Conservation (phyloP, 2,113 vertebrate genomes). For the Scomber colias region DNA sequence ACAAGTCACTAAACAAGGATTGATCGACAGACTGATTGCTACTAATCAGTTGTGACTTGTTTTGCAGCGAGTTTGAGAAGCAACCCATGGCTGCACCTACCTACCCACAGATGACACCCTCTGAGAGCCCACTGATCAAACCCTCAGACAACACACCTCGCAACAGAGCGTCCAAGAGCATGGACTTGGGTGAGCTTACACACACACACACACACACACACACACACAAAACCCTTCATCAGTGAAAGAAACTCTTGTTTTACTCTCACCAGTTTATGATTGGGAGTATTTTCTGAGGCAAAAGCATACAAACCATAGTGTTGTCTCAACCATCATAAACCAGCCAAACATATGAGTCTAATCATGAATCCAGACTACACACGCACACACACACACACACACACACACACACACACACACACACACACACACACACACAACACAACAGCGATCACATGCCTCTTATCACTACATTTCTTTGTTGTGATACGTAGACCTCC, state of each 20-base stretch:
- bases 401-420: slow-evolving; percentile 9
- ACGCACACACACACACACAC: slow-evolving; percentile 34
- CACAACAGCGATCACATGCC: slow-evolving; percentile 49
- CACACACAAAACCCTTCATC: not conserved
- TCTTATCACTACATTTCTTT: slow-evolving; percentile 70
- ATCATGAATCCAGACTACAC: slow-evolving; percentile 22
- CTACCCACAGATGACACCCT: slow-evolving; percentile 36
- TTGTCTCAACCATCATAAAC: slow-evolving; percentile 27
- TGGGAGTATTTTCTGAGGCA: not conserved
- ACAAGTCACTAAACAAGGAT: not conserved
- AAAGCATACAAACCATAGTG: not conserved
- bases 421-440: slow-evolving; percentile 11
- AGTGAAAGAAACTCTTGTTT: slow-evolving; percentile 7
- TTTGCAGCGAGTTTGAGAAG: slow-evolving; percentile 41
- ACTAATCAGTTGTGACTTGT: not conserved
- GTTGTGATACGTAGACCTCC: slow-evolving; percentile 63
- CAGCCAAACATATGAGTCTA: slow-evolving; percentile 3
- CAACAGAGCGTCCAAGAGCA: slow-evolving; percentile 93
- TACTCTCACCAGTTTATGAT: not conserved
- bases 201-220: slow-evolving; percentile 20
- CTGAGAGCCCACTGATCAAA: slow-evolving; percentile 56
- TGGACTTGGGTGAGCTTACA: slow-evolving; percentile 91
- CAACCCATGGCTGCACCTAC: slow-evolving; percentile 41
- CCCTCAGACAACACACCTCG: slow-evolving; percentile 72
- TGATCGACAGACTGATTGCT: not conserved